Evolutionary conservation across 2,888 invertebrate genomes (phyloP).

Genomic region (Zelleria hepariella): DNA sequence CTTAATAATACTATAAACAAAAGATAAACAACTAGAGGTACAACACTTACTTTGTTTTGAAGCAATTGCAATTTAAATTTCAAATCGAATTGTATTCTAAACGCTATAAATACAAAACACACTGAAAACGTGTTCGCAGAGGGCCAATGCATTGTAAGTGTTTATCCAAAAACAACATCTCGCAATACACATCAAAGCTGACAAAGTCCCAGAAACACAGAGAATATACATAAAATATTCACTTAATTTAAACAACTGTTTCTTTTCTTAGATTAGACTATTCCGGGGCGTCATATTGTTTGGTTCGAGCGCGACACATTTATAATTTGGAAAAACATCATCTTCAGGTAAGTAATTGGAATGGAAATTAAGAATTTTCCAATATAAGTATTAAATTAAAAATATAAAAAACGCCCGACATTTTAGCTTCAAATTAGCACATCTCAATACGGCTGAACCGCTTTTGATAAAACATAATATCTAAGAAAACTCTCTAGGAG

Average conservation of each 20-base stretch:
- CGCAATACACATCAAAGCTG: background rate
- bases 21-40: no score
- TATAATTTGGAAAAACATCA: background rate
- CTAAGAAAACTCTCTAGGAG: no score
- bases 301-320: background rate
- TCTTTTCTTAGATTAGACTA: background rate
- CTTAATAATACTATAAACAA: no score
- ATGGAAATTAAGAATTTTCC: no score
- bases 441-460: no score
- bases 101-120: background rate
- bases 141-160: constrained; percentile 1
- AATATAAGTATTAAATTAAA: no score
- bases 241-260: background rate
- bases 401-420: no score
- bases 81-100: background rate
- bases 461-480: no score
- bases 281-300: background rate
- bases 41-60: background rate
- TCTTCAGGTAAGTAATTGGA: no score
- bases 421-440: no score
- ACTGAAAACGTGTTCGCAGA: background rate
- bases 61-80: background rate
- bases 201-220: background rate
- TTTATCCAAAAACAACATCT: background rate
- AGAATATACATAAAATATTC: no score